Evolutionary conservation across 2,797 vertebrate genomes (phyloP), one percentile per base, ranked within the genome.

Genomic region (Cheirogaleus major): DNA sequence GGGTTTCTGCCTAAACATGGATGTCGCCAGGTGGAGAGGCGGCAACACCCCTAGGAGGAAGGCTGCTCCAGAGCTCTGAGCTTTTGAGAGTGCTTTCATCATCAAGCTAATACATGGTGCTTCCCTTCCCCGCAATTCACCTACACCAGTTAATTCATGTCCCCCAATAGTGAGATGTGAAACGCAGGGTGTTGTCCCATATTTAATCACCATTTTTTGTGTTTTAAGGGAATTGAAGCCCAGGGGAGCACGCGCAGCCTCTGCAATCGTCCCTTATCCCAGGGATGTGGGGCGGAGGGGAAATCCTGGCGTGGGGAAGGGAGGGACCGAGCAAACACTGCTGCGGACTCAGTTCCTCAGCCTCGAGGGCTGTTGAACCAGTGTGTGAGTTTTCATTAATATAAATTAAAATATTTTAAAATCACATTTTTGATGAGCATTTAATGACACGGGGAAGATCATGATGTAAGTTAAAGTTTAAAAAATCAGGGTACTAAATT

Each of bases 361-460:
- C 35, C 38, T 30, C 38, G 15, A 67, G n/a, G n/a, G 45, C 23
- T 43, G 6, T 76, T 30, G 23, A n/a, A 12, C 20, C 14, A 30
- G 17, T 22, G 10, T 70, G 32, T 63, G 67, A n/a, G 1, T 52
- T 89, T 91, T 70, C 57, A 83, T 35, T 70, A 38, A 23, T 59
- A 50, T 48, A 85, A 88, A 27, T 32, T 45, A 13, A 52, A 89
- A 85, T 22, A 32, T 43, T 67, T 89, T 67, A 72, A 55, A 93
- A 69, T 48, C 18, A 43, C 6, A 48, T 12, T 41, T 89, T 70
- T 63, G 38, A 38, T 63, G 38, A 38, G 1, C 4, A 78, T 41
- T 89, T 75, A 80, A 67, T 41, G 61, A 22, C 20, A 83, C 30
- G 6, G 9, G 5, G 10, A 73, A 63, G 32, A 55, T 69, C 25